Percentiles rank a stretch among this genome's conserved stretches.
Evolutionary conservation across 2,113 vertebrate genomes (phyloP).

Genomic region (Etheostoma cragini): DNA sequence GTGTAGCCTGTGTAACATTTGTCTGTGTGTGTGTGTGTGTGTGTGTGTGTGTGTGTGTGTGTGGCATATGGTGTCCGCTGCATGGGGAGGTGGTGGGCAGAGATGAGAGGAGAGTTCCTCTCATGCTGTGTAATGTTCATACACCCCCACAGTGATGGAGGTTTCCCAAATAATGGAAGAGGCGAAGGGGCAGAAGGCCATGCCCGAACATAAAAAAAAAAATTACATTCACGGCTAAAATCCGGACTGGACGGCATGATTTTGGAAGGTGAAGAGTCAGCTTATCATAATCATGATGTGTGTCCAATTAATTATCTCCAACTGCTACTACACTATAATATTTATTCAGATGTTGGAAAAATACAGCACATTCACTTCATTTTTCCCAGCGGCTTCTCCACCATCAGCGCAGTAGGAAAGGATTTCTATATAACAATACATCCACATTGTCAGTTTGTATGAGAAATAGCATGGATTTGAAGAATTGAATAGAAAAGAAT

Average conservation of each 20-base stretch:
- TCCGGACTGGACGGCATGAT: not conserved
- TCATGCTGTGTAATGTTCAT: slow-evolving; percentile 66
- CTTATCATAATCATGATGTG: not conserved
- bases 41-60: slow-evolving; percentile 11
- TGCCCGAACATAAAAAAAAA: not conserved
- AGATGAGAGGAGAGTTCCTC: slow-evolving; percentile 63
- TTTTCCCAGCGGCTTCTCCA: not conserved
- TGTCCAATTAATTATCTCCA: not conserved
- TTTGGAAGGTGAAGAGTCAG: slow-evolving; percentile 7
- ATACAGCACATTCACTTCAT: not conserved
- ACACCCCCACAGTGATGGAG: slow-evolving; percentile 64
- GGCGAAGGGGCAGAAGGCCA: slow-evolving; percentile 31
- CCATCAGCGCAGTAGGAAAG: not conserved
- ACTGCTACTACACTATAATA: not conserved
- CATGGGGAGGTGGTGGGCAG: slow-evolving; percentile 61
- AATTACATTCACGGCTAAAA: not conserved
- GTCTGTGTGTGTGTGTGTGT: slow-evolving; percentile 15
- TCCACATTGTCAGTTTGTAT: not conserved
- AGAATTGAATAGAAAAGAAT: no score
- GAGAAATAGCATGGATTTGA: slow-evolving; percentile 6
- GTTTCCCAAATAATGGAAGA: slow-evolving; percentile 63
- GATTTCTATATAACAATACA: slow-evolving; percentile 9
- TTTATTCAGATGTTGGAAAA: not conserved
- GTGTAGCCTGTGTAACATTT: slow-evolving; percentile 37
- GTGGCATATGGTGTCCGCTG: slow-evolving; percentile 69